These are phyloP conservation scores for Cheirogaleus major DNA, from an alignment of 2,797 vertebrate species.

Conservation along the genomic window DNA sequence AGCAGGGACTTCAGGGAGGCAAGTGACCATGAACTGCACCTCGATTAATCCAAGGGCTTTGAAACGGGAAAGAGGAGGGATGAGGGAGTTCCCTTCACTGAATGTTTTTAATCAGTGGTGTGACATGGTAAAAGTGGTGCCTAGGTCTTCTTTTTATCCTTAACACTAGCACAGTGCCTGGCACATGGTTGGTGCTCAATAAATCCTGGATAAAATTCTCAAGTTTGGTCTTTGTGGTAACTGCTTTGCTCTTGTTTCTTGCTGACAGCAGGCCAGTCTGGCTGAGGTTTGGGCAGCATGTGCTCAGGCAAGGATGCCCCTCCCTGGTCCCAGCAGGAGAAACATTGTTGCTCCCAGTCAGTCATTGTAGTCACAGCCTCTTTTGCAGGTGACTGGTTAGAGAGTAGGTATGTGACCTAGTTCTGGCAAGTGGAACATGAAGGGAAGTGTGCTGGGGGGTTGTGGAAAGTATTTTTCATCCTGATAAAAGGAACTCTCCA, in stretches of 20 bases:
- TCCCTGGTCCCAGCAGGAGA: background rate
- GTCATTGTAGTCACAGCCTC: background rate
- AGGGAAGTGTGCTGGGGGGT: background rate
- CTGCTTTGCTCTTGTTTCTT: background rate
- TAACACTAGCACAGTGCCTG: background rate
- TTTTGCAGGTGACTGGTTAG: background rate
- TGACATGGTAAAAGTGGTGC: background rate
- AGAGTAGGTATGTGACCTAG: background rate
- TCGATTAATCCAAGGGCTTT: background rate
- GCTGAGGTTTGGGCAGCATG: background rate
- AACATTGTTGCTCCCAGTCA: background rate
- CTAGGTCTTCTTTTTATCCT: background rate
- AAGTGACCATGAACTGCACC: background rate
- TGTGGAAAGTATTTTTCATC: slow-evolving; percentile 31
- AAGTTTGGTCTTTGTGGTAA: background rate
- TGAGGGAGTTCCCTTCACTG: background rate
- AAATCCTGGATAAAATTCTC: background rate
- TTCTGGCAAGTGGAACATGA: background rate
- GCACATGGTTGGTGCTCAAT: background rate
- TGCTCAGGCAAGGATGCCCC: background rate
- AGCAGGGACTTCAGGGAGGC: background rate
- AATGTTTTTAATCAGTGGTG: background rate
- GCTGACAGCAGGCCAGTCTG: background rate
- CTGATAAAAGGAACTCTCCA: background rate
- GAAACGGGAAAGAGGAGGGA: background rate